Base-by-base conservation (phyloP, 1,140 invertebrate genomes). In the Bombus impatiens region DNA sequence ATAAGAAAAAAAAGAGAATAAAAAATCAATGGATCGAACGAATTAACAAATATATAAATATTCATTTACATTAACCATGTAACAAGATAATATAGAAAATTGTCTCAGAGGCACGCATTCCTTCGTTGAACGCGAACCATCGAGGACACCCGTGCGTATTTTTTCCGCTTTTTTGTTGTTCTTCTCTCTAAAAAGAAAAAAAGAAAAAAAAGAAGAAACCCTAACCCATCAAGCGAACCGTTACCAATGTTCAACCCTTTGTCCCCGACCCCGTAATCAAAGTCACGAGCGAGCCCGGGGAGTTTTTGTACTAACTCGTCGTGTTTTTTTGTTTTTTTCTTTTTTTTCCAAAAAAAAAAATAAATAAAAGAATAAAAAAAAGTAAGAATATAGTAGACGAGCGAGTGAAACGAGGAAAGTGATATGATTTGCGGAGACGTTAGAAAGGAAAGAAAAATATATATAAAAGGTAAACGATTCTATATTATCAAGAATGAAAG, bases 251-350 rank as follows among this genome's bases (percentile, higher is more conserved):
- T 79, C 59, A 57, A 57, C 75, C 75, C 75, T 2, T 40, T 70
- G 37, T 53, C 47, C 81, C 70, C 68, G 35, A 59, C 32, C 62
- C 65, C 44, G 44, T 71, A 88, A 88, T 90, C 22, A 86, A 85
- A 82, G 40, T 88, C 71, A 79, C 59, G 44, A 80, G 37, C 78
- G 76, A 84, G 71, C 9, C 32, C 80, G 90, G 87, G 85, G 79
- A 91, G 90, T 91, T 91, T 62, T 90, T 78, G 59, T 91, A 91
- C 90, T 91, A 91, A 91, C 85, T 89, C 78, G 79, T 90, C 77
- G 84, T 89, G 82, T 89, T 87, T 74, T 74, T 74, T 13, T 32
- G 4, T 32, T 18, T 32, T 32, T 71, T 42, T 42, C 18, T 76
- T 37, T 57, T 57, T 32, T 32, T 76, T 13, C 5, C 35, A 25